Evolutionary conservation across 2,888 invertebrate species (phyloP), one percentile per base, ranked within the genome.

Genomic region (Thysanoteuthis rhombus): DNA sequence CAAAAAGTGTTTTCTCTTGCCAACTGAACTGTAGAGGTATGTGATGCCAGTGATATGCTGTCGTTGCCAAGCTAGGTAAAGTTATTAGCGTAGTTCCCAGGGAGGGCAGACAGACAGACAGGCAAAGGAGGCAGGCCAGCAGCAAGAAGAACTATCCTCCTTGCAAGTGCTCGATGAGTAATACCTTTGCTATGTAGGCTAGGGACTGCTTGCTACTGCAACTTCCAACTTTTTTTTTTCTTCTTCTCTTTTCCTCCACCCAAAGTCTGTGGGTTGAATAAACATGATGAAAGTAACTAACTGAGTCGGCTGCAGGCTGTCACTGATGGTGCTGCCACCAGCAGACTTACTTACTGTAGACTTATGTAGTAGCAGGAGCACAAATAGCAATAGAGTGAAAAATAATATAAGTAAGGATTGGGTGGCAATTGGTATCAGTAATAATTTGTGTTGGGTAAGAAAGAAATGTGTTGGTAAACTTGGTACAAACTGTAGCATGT

Each of bases 1-100:
- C 75, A 36, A 75, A 75, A 75, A 75, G 75, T 75, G 75, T 75
- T 75, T 75, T 75, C 75, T 75, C 75, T 75, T 75, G 75, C 75
- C 75, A 75, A 75, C 75, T 75, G 75, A 75, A 75, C 75, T 75
- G 75, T 75, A 75, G 75, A 75, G 75, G 75, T 75, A 75, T 75
- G 75, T 75, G 75, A 75, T 75, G 75, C 75, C 75, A 75, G 75
- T 75, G 75, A 75, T 75, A 75, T 75, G 75, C 75, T 75, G 75
- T 75, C 75, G 75, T 75, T 75, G 75, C 75, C 75, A 75, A 75
- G 75, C 75, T 75, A 75, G 75, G 75, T 75, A 75, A 75, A 75
- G 75, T 52, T 52, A 52, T 52, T 52, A 52, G 52, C 25, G 52
- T 52, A 52, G 52, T 75, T 75, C 75, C 75, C 75, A 36, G 75